phyloP scores from a whole-genome alignment of 2,888 invertebrate species.

The Acanthoscelides obtectus region DNA sequence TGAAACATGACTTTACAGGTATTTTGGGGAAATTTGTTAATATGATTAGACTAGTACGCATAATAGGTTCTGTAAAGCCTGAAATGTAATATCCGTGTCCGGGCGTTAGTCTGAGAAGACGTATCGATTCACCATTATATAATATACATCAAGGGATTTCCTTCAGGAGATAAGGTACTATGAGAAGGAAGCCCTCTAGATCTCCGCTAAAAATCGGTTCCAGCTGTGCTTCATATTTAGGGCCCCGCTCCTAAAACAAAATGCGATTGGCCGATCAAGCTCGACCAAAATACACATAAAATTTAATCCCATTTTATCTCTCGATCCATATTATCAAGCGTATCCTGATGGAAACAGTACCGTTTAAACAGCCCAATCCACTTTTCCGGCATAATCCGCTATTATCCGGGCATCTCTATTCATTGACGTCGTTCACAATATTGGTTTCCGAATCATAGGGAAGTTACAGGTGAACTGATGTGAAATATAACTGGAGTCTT shows the following conservation, averaged over 20 bases:
- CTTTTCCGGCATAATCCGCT: slow-evolving; percentile 30
- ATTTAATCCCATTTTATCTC: slow-evolving; percentile 30
- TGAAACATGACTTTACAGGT: too few relatives aligned
- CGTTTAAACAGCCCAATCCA: slow-evolving; percentile 32
- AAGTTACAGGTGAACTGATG: too few relatives aligned
- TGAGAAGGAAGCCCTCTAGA: not conserved
- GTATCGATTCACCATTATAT: not conserved
- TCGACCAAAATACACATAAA: slow-evolving; percentile 17
- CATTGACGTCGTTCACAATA: slow-evolving; percentile 22
- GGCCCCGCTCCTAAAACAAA: slow-evolving; percentile 1
- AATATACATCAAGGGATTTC: not conserved
- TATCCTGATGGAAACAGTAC: slow-evolving; percentile 29
- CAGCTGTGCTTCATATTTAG: not conserved
- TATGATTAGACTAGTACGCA: too few relatives aligned
- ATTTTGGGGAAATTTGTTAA: too few relatives aligned
- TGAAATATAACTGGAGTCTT: too few relatives aligned
- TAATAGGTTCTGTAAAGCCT: too few relatives aligned
- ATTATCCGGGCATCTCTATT: slow-evolving; percentile 36
- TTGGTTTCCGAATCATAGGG: not conserved
- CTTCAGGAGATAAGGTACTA: not conserved
- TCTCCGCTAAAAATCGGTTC: not conserved
- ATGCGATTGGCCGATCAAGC: slow-evolving; percentile 2
- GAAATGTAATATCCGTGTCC: too few relatives aligned
- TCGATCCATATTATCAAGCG: slow-evolving; percentile 31
- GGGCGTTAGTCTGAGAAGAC: too few relatives aligned